Evolutionary conservation across 2,888 invertebrate species (phyloP), one percentile per base, ranked within the genome.

Genomic region (Rhopalosiphum nymphaeae): DNA sequence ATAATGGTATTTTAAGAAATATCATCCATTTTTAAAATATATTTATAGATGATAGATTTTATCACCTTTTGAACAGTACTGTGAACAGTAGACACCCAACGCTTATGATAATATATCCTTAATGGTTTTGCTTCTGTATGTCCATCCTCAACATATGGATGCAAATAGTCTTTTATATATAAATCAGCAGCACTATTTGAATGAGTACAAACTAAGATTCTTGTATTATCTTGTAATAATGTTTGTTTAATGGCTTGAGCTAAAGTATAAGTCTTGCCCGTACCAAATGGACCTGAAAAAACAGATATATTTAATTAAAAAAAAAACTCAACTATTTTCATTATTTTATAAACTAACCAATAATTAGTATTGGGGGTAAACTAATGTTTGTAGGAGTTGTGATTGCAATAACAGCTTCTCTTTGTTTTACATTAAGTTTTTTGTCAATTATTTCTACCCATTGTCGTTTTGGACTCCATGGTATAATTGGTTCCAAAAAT

Each of bases 181-280:
- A 98, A 96, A 96, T 98, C 98, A 25, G 98, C 98, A 29, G 98
- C 98, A 95, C 98, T 98, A 96, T 98, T 98, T 91, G 98, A 98
- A 96, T 98, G 98, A 5, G 98, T 98, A 95, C 98, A 98, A 92
- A 98, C 97, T 95, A 98, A 96, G 92, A 98, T 97, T 95, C 97
- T 97, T 53, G 97, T 97, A 44, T 97, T 96, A 0, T 97, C 96
- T 95, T 97, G 97, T 25, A 96, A 96, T 57, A 98, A 96, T 86
- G 98, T 96, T 95, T 97, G 97, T 95, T 97, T 97, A 85, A 98
- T 97, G 0, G 97, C 97, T 94, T 97, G 97, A 0, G 98, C 98
- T 95, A 98, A 96, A 0, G 98, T 98, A 95, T 97, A 98, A 0
- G 98, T 98, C 95, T 98, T 98, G 0, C 98, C 98, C 0, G 98